Percentiles rank a stretch among this genome's conserved stretches.
Conservation (phyloP, 2,113 vertebrate genomes). For the Crotalus helleri region DNA sequence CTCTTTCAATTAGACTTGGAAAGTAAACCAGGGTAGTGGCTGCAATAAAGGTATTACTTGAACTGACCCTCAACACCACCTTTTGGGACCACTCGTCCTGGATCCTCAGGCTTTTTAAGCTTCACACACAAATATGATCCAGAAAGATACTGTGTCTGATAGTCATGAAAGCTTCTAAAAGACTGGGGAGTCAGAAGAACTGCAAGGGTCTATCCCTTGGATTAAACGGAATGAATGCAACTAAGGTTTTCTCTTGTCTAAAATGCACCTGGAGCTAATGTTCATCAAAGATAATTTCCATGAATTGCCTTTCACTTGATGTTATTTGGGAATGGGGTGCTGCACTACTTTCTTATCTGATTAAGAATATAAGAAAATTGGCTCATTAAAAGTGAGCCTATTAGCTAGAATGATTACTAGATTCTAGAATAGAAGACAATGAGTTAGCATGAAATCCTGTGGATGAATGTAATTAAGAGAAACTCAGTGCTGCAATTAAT, state of each 20-base stretch:
- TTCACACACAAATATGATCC: not conserved
- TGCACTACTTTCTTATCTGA: not conserved
- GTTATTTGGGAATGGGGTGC: not conserved
- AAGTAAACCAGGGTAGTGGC: not conserved
- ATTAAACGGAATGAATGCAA: not conserved
- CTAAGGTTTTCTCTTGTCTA: not conserved
- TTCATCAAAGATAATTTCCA: not conserved
- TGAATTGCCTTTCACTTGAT: not conserved
- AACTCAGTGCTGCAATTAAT: not conserved
- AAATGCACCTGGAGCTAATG: not conserved
- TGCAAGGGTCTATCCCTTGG: not conserved
- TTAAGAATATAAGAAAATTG: not conserved
- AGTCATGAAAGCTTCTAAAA: not conserved
- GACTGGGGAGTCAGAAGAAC: not conserved
- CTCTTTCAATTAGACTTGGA: not conserved
- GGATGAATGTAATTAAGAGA: not conserved
- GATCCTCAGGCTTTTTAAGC: not conserved
- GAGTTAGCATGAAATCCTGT: not conserved
- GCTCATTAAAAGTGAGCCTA: not conserved
- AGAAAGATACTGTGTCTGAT: not conserved
- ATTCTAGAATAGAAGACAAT: not conserved
- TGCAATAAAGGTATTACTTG: not conserved
- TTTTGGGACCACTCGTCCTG: not conserved
- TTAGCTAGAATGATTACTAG: not conserved
- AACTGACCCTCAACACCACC: not conserved